A percentile compares a stretch with the other conserved stretches of the same genome.
Evolutionary conservation across 2,113 vertebrate genomes (phyloP).

Genomic region (Cavia aperea): DNA sequence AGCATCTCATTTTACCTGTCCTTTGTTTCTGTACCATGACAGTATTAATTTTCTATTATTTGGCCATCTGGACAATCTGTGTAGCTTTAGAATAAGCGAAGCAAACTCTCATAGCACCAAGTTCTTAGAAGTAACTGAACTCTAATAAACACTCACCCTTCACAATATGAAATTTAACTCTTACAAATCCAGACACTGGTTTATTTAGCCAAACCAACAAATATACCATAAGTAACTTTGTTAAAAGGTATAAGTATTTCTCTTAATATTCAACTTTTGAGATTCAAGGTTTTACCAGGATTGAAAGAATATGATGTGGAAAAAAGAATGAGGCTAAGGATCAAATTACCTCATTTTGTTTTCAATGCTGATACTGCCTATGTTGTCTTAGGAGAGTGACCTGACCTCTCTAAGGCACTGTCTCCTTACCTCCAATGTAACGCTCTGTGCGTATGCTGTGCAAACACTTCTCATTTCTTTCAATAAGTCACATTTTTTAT

Average conservation of each 20-base stretch:
- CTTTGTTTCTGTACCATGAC: slow-evolving; percentile 13
- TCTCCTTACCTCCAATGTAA: neutral
- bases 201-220: neutral
- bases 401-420: neutral
- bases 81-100: neutral
- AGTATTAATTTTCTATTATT: neutral
- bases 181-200: slow-evolving; percentile 1
- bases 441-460: neutral
- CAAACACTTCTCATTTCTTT: neutral
- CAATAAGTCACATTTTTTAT: neutral
- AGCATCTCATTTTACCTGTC: neutral
- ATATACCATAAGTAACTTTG: neutral
- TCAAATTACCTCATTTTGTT: neutral
- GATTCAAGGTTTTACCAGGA: neutral
- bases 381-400: neutral
- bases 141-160: neutral
- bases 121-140: neutral
- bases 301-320: neutral
- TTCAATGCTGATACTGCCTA: neutral
- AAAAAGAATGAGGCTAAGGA: slow-evolving; percentile 18
- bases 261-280: neutral
- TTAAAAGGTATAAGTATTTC: neutral
- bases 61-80: neutral
- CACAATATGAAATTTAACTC: neutral
- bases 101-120: neutral